Percentiles rank a stretch among this genome's conserved stretches.
phyloP scores from a whole-genome alignment of 2,888 invertebrate genomes.

The Operophtera brumata region DNA sequence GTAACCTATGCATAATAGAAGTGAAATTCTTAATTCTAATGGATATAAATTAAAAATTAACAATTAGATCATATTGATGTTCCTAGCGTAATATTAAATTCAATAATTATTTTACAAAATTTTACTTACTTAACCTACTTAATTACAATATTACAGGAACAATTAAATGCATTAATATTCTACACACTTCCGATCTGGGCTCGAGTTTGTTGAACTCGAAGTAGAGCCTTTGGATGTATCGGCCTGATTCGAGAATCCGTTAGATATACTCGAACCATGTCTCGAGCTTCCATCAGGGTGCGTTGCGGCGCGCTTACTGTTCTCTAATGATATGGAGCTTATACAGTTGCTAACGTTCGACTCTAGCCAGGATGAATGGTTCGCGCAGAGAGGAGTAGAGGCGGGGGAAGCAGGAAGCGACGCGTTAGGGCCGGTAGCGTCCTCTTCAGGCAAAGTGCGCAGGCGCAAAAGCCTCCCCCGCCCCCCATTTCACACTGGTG shows the following conservation, averaged over 20 bases:
- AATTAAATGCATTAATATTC: conserved; percentile 26
- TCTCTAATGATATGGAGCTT: conserved; percentile 13
- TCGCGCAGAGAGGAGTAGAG: conserved; percentile 36
- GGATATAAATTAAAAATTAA: too few species aligned
- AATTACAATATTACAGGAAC: conserved; percentile 14
- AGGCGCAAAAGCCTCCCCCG: conserved; percentile 77
- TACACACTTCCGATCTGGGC: conserved; percentile 24
- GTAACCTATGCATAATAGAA: too few species aligned
- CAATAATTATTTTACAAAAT: background rate
- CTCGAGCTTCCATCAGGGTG: background rate
- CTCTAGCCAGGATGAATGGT: conserved; percentile 30
- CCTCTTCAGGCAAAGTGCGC: conserved; percentile 73
- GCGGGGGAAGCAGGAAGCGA: conserved; percentile 61
- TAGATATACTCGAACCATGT: conserved; percentile 1
- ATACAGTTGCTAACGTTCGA: conserved; percentile 13
- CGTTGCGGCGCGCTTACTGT: background rate
- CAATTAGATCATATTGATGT: background rate
- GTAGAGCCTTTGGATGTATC: conserved; percentile 10
- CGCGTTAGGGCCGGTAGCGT: conserved; percentile 44
- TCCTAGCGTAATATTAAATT: conserved; percentile 13
- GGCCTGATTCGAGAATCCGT: conserved; percentile 11
- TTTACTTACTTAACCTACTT: background rate
- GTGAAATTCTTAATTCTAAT: too few species aligned
- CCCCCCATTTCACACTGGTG: conserved; percentile 76
- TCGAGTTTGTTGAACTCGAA: conserved; percentile 17